Percentiles rank a stretch among this genome's conserved stretches.
These are phyloP conservation scores for Tragelaphus scriptus DNA, from an alignment of 2,113 vertebrate genomes.

Conservation along the genomic window DNA sequence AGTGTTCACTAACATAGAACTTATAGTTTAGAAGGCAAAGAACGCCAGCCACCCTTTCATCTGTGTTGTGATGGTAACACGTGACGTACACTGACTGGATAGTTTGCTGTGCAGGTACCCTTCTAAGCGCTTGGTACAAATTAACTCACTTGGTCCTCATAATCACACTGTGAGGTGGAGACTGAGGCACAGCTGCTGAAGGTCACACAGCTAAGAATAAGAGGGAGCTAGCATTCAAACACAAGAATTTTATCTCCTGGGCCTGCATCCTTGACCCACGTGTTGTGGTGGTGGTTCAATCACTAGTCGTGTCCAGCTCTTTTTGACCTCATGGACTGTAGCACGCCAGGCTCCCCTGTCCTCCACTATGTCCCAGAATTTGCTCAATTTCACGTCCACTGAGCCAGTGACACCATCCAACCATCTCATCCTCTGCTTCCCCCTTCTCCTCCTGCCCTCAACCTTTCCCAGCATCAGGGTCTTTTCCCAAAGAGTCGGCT, in stretches of 20 bases:
- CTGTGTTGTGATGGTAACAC: fast-evolving
- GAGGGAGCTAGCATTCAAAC: neutral
- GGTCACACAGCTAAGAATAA: neutral
- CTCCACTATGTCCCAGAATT: neutral
- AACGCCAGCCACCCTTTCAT: neutral
- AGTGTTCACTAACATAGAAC: neutral
- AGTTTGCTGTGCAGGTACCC: neutral
- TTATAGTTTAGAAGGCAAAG: neutral
- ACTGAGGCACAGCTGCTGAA: neutral
- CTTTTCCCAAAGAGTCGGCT: neutral
- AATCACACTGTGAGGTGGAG: too few relatives aligned
- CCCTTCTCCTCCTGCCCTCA: neutral
- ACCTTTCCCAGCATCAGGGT: neutral
- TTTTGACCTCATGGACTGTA: neutral
- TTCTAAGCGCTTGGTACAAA: neutral
- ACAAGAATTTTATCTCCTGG: neutral
- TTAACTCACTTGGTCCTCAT: neutral
- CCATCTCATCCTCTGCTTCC: neutral
- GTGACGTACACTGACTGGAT: fast-evolving
- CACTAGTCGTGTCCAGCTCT: neutral
- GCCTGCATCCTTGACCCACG: neutral
- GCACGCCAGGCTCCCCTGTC: neutral
- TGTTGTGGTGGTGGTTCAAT: neutral
- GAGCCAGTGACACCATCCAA: neutral
- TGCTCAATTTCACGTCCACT: neutral